Conservation (phyloP, 1,140 invertebrate genomes). For the Tetragnatha versicolor region DNA sequence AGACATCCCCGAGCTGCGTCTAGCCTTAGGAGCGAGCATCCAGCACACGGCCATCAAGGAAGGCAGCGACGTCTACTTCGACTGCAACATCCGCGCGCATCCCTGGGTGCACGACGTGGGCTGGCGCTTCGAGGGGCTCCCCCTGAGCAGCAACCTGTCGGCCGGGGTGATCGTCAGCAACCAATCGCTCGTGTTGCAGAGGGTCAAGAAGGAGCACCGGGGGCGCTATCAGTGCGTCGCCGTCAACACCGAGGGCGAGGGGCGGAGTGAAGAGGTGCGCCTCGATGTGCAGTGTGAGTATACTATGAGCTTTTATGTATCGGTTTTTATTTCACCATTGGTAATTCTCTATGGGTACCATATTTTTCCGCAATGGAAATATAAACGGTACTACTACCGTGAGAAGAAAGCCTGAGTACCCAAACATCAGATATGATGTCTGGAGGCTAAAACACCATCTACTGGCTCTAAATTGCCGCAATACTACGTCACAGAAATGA, state of each 20-base stretch:
- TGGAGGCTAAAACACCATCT: too few species aligned
- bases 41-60: conserved; percentile 79
- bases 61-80: conserved; percentile 87
- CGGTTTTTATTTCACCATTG: neutral
- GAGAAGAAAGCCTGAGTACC: too few species aligned
- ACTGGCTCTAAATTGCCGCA: too few species aligned
- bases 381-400: too few species aligned
- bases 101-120: conserved; percentile 57
- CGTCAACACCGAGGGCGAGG: conserved; percentile 58
- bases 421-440: too few species aligned
- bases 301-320: neutral
- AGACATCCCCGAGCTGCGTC: conserved; percentile 58
- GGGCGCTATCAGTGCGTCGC: conserved; percentile 59
- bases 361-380: neutral
- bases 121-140: conserved; percentile 53
- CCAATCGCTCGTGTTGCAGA: conserved; percentile 60
- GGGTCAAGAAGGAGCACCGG: conserved; percentile 58
- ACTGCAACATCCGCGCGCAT: conserved; percentile 72
- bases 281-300: conserved; percentile 58
- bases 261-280: conserved; percentile 50
- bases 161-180: conserved; percentile 59
- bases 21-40: conserved; percentile 64
- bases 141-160: conserved; percentile 32
- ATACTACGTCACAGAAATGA: too few species aligned
- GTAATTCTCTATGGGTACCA: neutral